phyloP scores from a whole-genome alignment of 1,140 invertebrate genomes.

The Oscheius sp. region DNA sequence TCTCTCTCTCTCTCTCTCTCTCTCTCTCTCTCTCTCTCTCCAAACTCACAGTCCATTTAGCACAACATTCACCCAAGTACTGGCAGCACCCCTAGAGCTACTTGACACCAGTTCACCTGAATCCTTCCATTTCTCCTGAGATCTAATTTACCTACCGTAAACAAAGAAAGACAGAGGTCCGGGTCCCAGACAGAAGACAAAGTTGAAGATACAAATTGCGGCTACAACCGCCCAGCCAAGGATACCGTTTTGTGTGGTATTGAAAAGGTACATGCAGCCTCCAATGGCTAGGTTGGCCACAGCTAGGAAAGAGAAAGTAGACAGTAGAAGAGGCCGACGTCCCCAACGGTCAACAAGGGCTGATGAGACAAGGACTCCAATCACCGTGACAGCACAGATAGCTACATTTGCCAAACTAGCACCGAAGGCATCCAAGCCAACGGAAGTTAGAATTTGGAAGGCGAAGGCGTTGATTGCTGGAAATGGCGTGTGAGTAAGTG shows the following conservation, averaged over 20 bases:
- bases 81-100: not conserved
- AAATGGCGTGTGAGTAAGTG: too few species aligned
- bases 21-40: too few species aligned
- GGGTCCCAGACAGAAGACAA: slow-evolving; percentile 5
- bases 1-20: too few species aligned
- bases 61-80: not conserved
- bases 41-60: not conserved
- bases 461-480: slow-evolving; percentile 9
- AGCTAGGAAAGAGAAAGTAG: not conserved
- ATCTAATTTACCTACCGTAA: too few species aligned
- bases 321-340: slow-evolving; percentile 1
- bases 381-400: not conserved
- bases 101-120: not conserved
- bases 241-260: not conserved
- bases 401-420: slow-evolving; percentile 2
- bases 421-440: not conserved
- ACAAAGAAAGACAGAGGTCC: slow-evolving; percentile 11
- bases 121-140: too few species aligned
- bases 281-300: not conserved
- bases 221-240: not conserved
- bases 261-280: not conserved
- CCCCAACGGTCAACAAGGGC: not conserved
- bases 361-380: not conserved
- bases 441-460: not conserved
- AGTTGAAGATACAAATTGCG: slow-evolving; percentile 4